Evolutionary conservation across 2,888 invertebrate genomes (phyloP), one percentile per base, ranked within the genome.

Genomic region (Drosophila birchii): DNA sequence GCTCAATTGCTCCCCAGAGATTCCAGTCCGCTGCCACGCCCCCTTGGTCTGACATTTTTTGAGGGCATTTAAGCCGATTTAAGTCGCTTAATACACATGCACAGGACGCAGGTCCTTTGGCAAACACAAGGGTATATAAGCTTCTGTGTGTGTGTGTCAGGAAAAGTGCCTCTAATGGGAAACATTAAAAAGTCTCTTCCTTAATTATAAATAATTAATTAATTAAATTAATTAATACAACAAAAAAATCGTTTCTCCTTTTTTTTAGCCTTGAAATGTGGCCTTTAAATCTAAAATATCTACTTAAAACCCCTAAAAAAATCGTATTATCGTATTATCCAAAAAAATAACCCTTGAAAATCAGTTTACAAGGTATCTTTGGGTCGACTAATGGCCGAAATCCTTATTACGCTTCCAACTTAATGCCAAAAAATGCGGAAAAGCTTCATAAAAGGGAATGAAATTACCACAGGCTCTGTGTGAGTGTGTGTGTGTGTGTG

Each of bases 381-480:
- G 39, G 5, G 60, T 41, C 39, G 57, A 57, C 12, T 20, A 14
- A 3, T 2, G 11, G 9, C 32, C 0, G 3, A 16, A 34, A 23
- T 6, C 23, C 20, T 44, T 63, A 53, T 60, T 66, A 69, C 75
- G 36, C 76, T 64, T 70, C 49, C 60, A 36, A 62, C 77, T 81
- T 75, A 69, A 84, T 81, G 82, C 68, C 60, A 62, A 76, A 85
- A 83, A 55, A 86, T 77, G 83, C 79, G 86, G 81, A 78, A 82
- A 84, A 84, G 86, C 86, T 69, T 80, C 81, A 81, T 79, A 83
- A 81, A 84, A 82, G 45, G 45, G 71, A 80, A 75, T 71, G 82
- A 81, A 85, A 78, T 67, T 68, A 67, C 67, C 69, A 39, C 39
- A 67, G 45, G 45, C 26, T 67, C 39, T 23, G 11, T 18, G 20